phyloP scores from a whole-genome alignment of 2,888 invertebrate genomes.

The Lacanobia wlatinum region DNA sequence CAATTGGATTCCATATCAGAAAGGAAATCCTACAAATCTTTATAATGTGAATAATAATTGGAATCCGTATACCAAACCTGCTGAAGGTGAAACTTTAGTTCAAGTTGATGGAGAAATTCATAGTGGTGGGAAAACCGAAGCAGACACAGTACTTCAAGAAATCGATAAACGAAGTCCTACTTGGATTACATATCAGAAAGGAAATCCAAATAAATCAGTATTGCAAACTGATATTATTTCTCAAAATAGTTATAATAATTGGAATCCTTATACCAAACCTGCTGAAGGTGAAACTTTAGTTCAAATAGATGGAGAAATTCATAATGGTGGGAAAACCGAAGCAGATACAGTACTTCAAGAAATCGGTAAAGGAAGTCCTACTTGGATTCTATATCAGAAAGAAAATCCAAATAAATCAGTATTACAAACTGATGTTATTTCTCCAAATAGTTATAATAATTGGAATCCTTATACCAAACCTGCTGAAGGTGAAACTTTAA shows the following conservation, averaged over 20 bases:
- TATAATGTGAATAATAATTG: background rate
- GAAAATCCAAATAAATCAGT: background rate
- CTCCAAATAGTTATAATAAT: background rate
- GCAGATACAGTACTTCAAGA: background rate
- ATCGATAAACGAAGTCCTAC: background rate
- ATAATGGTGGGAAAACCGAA: background rate
- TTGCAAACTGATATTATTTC: too few species aligned
- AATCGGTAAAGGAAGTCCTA: background rate
- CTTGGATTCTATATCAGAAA: background rate
- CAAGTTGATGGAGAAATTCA: background rate
- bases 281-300: constrained; percentile 7
- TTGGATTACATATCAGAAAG: background rate
- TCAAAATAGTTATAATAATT: background rate
- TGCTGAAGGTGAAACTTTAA: constrained; percentile 4
- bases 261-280: background rate
- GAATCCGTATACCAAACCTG: background rate
- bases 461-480: constrained; percentile 6
- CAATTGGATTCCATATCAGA: background rate
- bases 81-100: constrained; percentile 12
- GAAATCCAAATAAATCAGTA: too few species aligned
- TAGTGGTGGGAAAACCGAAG: background rate
- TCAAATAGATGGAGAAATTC: background rate
- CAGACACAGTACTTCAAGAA: background rate
- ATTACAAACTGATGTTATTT: background rate
- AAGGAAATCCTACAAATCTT: background rate